Evolutionary conservation across 2,888 invertebrate species (phyloP).

Genomic region (Linyphia triangularis): DNA sequence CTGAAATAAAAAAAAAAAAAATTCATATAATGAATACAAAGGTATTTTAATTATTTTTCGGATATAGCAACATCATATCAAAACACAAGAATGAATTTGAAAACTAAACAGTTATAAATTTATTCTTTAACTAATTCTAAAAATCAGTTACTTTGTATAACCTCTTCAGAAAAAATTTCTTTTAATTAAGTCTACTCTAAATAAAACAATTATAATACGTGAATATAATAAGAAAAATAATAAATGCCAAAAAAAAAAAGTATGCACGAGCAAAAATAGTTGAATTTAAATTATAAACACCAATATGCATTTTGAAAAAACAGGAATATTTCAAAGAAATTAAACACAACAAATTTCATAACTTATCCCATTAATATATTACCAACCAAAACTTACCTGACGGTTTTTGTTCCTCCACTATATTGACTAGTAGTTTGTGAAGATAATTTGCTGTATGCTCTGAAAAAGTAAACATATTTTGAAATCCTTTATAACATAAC

Average conservation of each 20-base stretch:
- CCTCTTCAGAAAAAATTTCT: no score
- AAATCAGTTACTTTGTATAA: background rate
- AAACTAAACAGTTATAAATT: background rate
- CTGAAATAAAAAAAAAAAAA: conserved; percentile 80
- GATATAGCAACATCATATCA: background rate
- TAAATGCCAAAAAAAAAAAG: no score
- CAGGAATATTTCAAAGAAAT: background rate
- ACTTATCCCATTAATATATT: background rate
- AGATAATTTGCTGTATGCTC: conserved; percentile 88
- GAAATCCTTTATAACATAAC: background rate
- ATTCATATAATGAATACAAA: background rate
- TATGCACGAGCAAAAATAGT: no score
- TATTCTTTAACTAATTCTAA: background rate
- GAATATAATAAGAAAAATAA: no score
- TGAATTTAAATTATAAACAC: no score
- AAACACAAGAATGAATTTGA: background rate
- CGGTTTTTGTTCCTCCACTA: conserved; percentile 91
- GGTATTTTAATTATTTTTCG: background rate
- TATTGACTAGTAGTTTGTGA: conserved; percentile 86
- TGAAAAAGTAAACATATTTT: conserved; percentile 79
- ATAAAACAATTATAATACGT: no score
- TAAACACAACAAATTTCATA: background rate
- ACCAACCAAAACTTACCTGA: conserved; percentile 80
- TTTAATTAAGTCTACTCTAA: no score
- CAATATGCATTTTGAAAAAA: background rate